These are phyloP conservation scores for Ceriagrion tenellum DNA, from an alignment of 2,888 invertebrate species.

Conservation along the genomic window DNA sequence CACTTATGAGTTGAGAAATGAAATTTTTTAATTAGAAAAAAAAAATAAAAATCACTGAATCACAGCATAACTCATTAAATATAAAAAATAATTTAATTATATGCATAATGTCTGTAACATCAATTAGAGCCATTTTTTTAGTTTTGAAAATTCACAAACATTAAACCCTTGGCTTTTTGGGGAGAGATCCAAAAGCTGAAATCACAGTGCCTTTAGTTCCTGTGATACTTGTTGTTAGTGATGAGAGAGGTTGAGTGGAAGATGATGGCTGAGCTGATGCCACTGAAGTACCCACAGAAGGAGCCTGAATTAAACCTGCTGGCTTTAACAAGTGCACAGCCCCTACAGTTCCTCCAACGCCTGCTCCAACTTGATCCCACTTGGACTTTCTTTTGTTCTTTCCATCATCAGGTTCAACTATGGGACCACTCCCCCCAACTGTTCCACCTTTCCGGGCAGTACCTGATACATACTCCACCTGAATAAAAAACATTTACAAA, in stretches of 20 bases:
- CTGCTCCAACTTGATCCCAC: slow-evolving; percentile 89
- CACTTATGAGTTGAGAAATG: too few species aligned
- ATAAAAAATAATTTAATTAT: neutral
- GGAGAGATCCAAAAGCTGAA: slow-evolving; percentile 94
- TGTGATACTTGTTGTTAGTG: slow-evolving; percentile 88
- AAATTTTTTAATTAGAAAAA: too few species aligned
- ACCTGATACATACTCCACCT: slow-evolving; percentile 89
- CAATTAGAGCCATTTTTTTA: too few species aligned
- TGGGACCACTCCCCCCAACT: slow-evolving; percentile 13
- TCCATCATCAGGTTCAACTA: slow-evolving; percentile 70
- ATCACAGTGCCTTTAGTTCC: slow-evolving; percentile 96
- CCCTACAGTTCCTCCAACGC: slow-evolving; percentile 75
- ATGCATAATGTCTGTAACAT: neutral
- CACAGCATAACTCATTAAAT: neutral
- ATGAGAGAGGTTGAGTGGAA: slow-evolving; percentile 82
- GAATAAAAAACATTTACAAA: neutral
- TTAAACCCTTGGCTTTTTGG: slow-evolving; percentile 86
- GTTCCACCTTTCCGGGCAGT: slow-evolving; percentile 76
- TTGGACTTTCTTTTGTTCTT: slow-evolving; percentile 86
- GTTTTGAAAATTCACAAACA: neutral
- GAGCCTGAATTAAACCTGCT: slow-evolving; percentile 74
- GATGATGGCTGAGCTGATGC: slow-evolving; percentile 28
- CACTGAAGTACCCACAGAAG: slow-evolving; percentile 79
- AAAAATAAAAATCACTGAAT: neutral
- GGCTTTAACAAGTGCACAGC: slow-evolving; percentile 71